These are phyloP conservation scores for Polia nebulosa DNA, from an alignment of 2,888 invertebrate genomes.

Conservation along the genomic window DNA sequence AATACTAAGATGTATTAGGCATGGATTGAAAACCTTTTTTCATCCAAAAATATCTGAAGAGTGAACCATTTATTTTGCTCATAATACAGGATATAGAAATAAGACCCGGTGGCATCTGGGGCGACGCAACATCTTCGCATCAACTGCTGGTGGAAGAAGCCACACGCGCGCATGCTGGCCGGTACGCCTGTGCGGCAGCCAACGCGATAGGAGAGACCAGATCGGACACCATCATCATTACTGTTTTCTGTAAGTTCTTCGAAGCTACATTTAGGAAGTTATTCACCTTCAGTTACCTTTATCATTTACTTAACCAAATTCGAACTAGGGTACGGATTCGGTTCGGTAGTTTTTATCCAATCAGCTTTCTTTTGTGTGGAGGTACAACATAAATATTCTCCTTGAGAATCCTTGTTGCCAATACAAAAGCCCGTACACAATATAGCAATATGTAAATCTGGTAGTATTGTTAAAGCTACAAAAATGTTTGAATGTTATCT, in stretches of 20 bases:
- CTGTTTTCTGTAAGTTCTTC: slow-evolving; percentile 81
- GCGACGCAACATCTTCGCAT: slow-evolving; percentile 73
- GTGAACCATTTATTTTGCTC: not conserved
- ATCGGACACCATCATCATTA: slow-evolving; percentile 80
- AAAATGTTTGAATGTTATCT: not conserved
- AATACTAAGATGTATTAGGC: too few relatives aligned
- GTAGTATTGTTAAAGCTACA: not conserved
- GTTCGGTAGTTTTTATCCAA: not conserved
- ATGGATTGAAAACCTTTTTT: too few relatives aligned
- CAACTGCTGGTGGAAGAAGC: slow-evolving; percentile 79
- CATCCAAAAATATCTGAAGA: too few relatives aligned
- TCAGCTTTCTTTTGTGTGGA: not conserved
- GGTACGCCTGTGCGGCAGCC: slow-evolving; percentile 83
- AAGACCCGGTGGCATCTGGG: slow-evolving; percentile 80
- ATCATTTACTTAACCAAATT: not conserved
- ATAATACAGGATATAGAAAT: slow-evolving; percentile 81
- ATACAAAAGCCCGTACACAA: not conserved
- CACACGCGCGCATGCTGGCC: slow-evolving; percentile 80
- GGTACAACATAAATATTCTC: not conserved
- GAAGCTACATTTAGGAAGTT: not conserved
- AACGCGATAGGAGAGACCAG: slow-evolving; percentile 84
- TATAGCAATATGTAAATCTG: too few relatives aligned
- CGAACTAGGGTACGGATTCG: not conserved
- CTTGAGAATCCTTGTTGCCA: not conserved
- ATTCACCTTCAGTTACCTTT: too few relatives aligned